Evolutionary conservation across 2,113 vertebrate species (phyloP), one percentile per base, ranked within the genome.

Genomic region (Poeciliopsis retropinna): DNA sequence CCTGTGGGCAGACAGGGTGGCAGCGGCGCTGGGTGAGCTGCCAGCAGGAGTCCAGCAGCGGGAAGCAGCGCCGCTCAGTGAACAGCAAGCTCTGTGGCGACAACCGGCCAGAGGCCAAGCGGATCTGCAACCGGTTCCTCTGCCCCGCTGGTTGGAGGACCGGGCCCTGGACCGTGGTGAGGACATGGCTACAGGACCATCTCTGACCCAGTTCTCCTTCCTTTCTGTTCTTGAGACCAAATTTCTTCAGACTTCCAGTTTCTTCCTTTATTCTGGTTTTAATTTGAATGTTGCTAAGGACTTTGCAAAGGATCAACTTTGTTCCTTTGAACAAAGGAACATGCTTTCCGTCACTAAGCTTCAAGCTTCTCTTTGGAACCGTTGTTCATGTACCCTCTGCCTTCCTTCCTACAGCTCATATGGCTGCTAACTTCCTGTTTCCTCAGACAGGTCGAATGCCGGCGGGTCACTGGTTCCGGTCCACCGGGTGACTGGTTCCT

Each of bases 151-250:
- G 90, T 29, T 99, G 98, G 98, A 93, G 95, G 60, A 79, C 78
- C 0, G 97, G 97, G 7, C 90, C 96, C 71, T 99, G 98, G 98
- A 97, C 97, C 25, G 94, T 95, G 94, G 98, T 98, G 85, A 78
- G 41, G 41, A 22, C 13, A 17, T 39, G 2, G 10, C 0, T 19
- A 39, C 25, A 64, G n/a, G 60, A 9, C 11, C 14, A 1, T 1
- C 11, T 19, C 69, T 3, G 34, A 11, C 12, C 30, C n/a, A 13
- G 3, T 70, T 60, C 66, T 41, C 3, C n/a, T 39, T 39, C 25
- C 15, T 39, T 17, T 39, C 15, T 34, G 9, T 15, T 60, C 19
- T 28, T 22, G 3, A 32, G 22, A 22, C 29, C 15, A 63, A 25
- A 19, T 47, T 47, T 5, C 44, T 47, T 47, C 44, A 19, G 17